phyloP scores from a whole-genome alignment of 2,888 invertebrate species.

The Aleiodes alternator region DNA sequence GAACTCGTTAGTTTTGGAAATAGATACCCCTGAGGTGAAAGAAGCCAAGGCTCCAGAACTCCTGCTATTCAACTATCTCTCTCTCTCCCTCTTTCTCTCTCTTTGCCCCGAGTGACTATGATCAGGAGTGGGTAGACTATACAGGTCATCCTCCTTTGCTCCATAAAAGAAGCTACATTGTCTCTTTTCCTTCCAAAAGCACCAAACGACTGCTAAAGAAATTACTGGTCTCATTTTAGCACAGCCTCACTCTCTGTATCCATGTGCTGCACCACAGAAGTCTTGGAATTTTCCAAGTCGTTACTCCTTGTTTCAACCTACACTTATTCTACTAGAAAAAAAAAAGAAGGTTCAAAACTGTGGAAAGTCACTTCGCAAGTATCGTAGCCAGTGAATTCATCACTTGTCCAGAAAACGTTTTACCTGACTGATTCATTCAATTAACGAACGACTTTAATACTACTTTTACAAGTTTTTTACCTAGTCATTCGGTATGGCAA shows the following conservation, averaged over 20 bases:
- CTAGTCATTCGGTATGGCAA: no score
- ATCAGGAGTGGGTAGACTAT: slow-evolving; percentile 5
- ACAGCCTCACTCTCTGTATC: slow-evolving; percentile 6
- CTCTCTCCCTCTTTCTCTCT: neutral
- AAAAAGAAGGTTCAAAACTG: slow-evolving; percentile 6
- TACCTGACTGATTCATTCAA: neutral
- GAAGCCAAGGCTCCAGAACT: slow-evolving; percentile 40
- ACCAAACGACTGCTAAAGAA: slow-evolving; percentile 42
- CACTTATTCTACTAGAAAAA: slow-evolving; percentile 20
- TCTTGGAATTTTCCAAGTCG: slow-evolving; percentile 57
- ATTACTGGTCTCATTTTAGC: slow-evolving; percentile 51
- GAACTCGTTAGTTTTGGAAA: slow-evolving; percentile 50
- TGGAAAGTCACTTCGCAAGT: slow-evolving; percentile 9
- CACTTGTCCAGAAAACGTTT: slow-evolving; percentile 7
- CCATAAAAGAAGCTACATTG: slow-evolving; percentile 33
- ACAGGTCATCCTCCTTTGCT: slow-evolving; percentile 5
- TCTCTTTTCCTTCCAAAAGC: slow-evolving; percentile 42
- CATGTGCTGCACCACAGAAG: slow-evolving; percentile 32
- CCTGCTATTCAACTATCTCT: neutral
- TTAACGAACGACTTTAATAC: no score
- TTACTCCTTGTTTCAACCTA: slow-evolving; percentile 54
- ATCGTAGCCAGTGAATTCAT: slow-evolving; percentile 22
- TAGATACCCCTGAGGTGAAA: slow-evolving; percentile 31
- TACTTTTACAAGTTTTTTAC: no score
- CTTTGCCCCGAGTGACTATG: neutral